Percentiles rank a stretch among this genome's conserved stretches.
These are phyloP conservation scores for Progne subis DNA, from an alignment of 2,113 vertebrate species.

Conservation along the genomic window DNA sequence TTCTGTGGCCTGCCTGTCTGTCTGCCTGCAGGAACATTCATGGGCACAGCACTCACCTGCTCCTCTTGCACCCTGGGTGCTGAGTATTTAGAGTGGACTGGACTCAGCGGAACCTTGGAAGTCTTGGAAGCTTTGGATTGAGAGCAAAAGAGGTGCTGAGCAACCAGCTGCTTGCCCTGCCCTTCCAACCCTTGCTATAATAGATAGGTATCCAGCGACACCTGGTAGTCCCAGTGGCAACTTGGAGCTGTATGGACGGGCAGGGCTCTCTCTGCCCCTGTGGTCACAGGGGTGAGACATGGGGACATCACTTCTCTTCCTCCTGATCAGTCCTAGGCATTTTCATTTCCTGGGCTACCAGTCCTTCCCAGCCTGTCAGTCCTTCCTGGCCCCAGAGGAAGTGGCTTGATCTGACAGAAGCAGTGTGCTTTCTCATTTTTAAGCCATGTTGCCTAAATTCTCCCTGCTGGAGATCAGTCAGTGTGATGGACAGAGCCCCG, in stretches of 20 bases:
- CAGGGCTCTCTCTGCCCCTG: neutral
- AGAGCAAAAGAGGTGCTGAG: neutral
- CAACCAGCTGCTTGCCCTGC: neutral
- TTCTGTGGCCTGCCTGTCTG: neutral
- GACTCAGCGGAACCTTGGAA: neutral
- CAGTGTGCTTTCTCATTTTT: neutral
- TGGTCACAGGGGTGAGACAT: neutral
- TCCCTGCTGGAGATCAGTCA: neutral
- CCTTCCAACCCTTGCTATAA: neutral
- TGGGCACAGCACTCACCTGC: accelerated
- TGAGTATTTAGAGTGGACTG: accelerated
- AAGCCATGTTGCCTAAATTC: neutral
- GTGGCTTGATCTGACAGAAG: neutral
- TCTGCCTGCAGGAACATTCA: neutral
- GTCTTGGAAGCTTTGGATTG: neutral
- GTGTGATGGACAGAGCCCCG: neutral
- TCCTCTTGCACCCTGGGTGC: neutral
- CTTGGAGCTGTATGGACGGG: neutral
- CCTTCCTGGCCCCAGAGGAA: neutral
- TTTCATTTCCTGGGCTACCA: neutral
- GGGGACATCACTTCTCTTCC: neutral
- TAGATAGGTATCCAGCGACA: neutral
- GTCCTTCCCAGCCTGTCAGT: neutral
- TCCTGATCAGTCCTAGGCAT: neutral
- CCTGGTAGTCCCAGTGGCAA: neutral